Percentiles rank a stretch among this genome's conserved stretches.
phyloP scores from a whole-genome alignment of 2,888 invertebrate genomes.

The Hemithea aestivaria region DNA sequence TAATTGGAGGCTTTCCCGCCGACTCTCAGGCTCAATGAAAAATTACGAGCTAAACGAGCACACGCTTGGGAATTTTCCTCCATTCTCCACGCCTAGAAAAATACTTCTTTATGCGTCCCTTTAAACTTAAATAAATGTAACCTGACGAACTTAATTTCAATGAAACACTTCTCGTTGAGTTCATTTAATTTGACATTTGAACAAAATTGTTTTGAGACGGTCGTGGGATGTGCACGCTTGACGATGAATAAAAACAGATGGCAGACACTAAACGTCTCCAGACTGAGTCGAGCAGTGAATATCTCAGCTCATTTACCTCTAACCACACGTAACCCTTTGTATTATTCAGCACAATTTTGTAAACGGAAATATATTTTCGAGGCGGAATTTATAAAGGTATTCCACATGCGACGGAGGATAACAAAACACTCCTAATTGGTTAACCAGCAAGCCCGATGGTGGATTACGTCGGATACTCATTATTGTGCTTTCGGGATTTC shows the following conservation, averaged over 20 bases:
- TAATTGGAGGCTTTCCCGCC: slow-evolving; percentile 75
- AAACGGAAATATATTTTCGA: slow-evolving; percentile 7
- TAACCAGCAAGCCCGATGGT: slow-evolving; percentile 48
- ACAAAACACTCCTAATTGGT: slow-evolving; percentile 56
- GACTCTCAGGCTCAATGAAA: slow-evolving; percentile 77
- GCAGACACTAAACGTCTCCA: slow-evolving; percentile 7
- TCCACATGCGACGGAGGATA: slow-evolving; percentile 20
- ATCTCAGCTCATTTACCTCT: slow-evolving; percentile 11
- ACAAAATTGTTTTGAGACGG: slow-evolving; percentile 31
- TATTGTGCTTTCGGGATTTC: slow-evolving; percentile 60
- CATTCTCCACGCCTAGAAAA: slow-evolving; percentile 61
- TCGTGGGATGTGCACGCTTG: slow-evolving; percentile 6
- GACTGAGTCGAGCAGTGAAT: slow-evolving; percentile 9
- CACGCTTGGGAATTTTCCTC: slow-evolving; percentile 70
- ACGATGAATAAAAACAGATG: slow-evolving; percentile 8
- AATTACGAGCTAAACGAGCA: slow-evolving; percentile 77
- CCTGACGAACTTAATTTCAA: slow-evolving; percentile 62
- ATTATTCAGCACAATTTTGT: slow-evolving; percentile 9
- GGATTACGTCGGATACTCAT: slow-evolving; percentile 60
- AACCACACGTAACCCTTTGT: slow-evolving; percentile 10
- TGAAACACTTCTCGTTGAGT: slow-evolving; percentile 58
- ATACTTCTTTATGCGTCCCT: slow-evolving; percentile 53
- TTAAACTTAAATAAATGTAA: slow-evolving; percentile 63
- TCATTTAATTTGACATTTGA: slow-evolving; percentile 48
- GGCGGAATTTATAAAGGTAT: slow-evolving; percentile 8